Evolutionary conservation across 37 sponge, comb jelly and placozoan species (phyloP), one percentile per base, ranked within the genome.

Genomic region (Sycon ciliatum): DNA sequence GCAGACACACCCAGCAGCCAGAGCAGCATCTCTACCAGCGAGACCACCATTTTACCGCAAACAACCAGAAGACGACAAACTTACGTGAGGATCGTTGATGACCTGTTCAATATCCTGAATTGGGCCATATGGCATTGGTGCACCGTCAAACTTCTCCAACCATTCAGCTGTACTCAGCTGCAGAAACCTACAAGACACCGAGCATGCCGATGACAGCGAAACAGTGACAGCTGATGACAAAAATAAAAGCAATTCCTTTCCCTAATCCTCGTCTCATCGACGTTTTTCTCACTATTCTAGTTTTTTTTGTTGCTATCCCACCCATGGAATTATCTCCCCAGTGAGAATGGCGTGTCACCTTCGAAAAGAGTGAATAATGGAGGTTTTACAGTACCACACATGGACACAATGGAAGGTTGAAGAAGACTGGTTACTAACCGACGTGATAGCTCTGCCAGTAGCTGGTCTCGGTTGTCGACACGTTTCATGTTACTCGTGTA

Each of bases 51-150:
- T n/a, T n/a, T n/a, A n/a, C n/a, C n/a, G n/a, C n/a, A n/a, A n/a
- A n/a, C n/a, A n/a, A n/a, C n/a, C n/a, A n/a, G n/a, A n/a, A n/a
- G n/a, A n/a, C n/a, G n/a, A n/a, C n/a, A n/a, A n/a, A n/a, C 49
- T 42, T 9, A 85, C 81, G 49, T 85, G 82, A 1, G 74, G 74
- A 38, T 85, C 86, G 31, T 46, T 32, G 55, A 85, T 81, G 7
- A 82, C 82, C 24, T 81, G 69, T 56, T 73, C 38, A 18, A 85
- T 35, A 20, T 56, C 40, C 65, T 85, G 81, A 1, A 85, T 68
- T 16, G 86, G 86, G n/a, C 86, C 82, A 67, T 72, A 77, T 32
- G 82, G 74, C 26, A 85, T 52, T 2, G 38, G 26, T 9, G 35
- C 49, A 23, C 64, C 71, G 29, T 80, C 69, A 13, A 85, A 39